Evolutionary conservation across 2,797 vertebrate species (phyloP), one percentile per base, ranked within the genome.

Genomic region (Mormyrops attenuatus): DNA sequence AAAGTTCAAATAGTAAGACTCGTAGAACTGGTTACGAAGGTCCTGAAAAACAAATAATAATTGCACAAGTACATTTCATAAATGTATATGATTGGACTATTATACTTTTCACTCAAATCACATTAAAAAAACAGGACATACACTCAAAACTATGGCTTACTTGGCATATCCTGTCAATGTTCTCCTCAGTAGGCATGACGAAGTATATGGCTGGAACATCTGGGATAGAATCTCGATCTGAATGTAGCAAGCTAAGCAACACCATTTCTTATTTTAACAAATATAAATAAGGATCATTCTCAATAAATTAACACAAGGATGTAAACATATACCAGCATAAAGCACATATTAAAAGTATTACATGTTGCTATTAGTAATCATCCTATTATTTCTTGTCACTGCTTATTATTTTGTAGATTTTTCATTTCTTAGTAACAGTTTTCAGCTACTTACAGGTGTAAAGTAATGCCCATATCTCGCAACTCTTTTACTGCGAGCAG

Each of bases 161-260:
- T 97, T 99, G 98, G 91, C 98, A 99, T 92, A 99, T 97, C 92
- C 98, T 96, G 94, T 99, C 98, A 90, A 99, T 96, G 93, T 99
- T 99, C 95, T 99, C 98, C 93, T 99, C 98, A 91, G 98, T 98
- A 92, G 98, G 98, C 98, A 99, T 99, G 88, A 99, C 94, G 91
- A 99, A 99, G 93, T 99, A 99, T 91, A 99, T 91, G 84, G 98
- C 98, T 87, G 98, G 98, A 92, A 99, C 98, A 93, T 99, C 98
- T 91, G 98, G 98, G 94, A 99, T 99, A 13, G 98, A 96, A 90
- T 99, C 98, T 90, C 98, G 96, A 95, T 99, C 98, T 11, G 98
- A 98, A 93, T 99, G 98, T 88, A 99, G 95, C 93, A 99, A 95
- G 53, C 98, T 99, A 34, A 55, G 55, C 89, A 86, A 88, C 15